Conservation (phyloP, 2,888 invertebrate genomes). For the Spisula subtruncata region DNA sequence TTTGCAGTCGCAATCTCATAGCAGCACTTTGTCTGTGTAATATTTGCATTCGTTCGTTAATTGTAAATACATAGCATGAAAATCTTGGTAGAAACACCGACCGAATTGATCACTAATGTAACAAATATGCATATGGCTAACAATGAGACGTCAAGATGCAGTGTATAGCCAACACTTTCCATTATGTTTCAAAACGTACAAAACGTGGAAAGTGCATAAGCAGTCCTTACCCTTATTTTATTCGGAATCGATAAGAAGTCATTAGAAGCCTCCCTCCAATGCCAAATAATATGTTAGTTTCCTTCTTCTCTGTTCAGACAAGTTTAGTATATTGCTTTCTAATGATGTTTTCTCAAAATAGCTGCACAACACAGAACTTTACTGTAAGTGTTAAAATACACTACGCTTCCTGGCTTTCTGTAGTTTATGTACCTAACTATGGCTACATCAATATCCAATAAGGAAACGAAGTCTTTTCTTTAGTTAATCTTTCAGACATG, state of each 20-base stretch:
- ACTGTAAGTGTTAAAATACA: neutral
- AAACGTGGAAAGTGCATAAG: neutral
- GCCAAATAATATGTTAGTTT: neutral
- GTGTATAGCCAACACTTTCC: neutral
- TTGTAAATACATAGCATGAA: too few species aligned
- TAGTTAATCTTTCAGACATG: too few species aligned
- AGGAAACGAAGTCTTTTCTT: too few species aligned
- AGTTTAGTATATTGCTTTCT: neutral
- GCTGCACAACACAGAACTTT: neutral
- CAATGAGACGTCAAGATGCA: neutral
- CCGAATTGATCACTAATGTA: neutral
- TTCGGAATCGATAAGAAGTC: constrained; percentile 4
- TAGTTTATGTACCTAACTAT: neutral
- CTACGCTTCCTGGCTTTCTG: neutral
- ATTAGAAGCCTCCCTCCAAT: neutral
- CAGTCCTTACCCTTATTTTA: neutral
- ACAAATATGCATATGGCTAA: neutral
- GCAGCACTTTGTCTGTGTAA: too few species aligned
- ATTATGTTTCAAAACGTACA: neutral
- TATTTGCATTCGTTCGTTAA: too few species aligned
- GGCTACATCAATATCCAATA: neutral
- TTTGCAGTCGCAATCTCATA: too few species aligned
- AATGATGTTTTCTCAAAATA: neutral
- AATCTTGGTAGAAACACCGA: neutral
- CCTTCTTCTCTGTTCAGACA: neutral